Evolutionary conservation across 2,888 invertebrate species (phyloP), one percentile per base, ranked within the genome.

Genomic region (Shargacucullia verbasci): DNA sequence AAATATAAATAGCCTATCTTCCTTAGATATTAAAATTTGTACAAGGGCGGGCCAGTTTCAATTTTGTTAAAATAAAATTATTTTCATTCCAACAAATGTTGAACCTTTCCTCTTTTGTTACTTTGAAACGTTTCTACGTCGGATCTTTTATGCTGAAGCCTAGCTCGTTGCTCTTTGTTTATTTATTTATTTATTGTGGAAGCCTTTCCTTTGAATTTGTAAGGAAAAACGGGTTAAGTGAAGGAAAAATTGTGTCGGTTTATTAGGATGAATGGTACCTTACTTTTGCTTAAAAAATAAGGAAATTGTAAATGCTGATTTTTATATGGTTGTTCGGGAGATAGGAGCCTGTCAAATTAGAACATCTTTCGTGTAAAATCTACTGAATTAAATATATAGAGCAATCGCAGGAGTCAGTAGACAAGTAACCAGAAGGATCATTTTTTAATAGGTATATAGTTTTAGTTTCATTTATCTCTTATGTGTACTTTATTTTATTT

Each of bases 1-100:
- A 94, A 94, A 94, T 94, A 93, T 92, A 94, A 93, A 93, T 92
- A 92, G 91, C 90, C 76, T 88, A 90, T 88, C 89, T 88, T 86
- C 89, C 90, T 80, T 35, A 82, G 89, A 92, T 92, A 93, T 93
- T 93, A 92, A 93, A 94, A 92, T 93, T 92, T 92, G 89, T 87
- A 82, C 88, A 86, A 89, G 76, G 78, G 70, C 73, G 45, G 76
- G 79, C 82, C 82, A 67, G 73, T 88, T 87, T 87, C 87, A 89
- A 89, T 90, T 90, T 89, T 83, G 86, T 80, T 88, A 83, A 89
- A 92, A 91, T 88, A 87, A 90, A 91, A 90, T 90, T 84, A 86
- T 86, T 80, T 84, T 81, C 81, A 59, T 59, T 70, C 74, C 61
- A 65, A 78, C 73, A 64, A 73, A 77, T 74, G 72, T 62, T 37